phyloP scores from a whole-genome alignment of 2,888 invertebrate species.

The Copidosoma aretas region DNA sequence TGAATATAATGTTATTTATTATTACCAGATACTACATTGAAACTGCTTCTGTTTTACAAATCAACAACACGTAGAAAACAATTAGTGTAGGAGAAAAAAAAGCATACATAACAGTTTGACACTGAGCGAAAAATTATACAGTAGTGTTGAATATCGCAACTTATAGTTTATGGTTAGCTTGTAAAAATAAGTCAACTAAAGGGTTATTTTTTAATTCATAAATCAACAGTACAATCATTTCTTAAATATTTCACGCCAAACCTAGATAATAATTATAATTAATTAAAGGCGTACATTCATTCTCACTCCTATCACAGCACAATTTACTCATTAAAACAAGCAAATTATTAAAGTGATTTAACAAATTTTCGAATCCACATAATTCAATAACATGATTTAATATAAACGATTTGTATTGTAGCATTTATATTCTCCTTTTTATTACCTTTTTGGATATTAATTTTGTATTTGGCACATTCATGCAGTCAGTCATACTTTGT shows the following conservation, averaged over 20 bases:
- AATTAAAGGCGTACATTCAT: constrained; percentile 35
- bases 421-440: constrained; percentile 20
- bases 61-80: constrained; percentile 47
- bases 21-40: constrained; percentile 46
- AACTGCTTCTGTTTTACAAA: constrained; percentile 45
- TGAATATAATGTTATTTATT: constrained; percentile 47
- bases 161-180: constrained; percentile 41
- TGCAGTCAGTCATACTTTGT: background rate
- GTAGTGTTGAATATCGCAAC: constrained; percentile 32
- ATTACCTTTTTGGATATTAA: constrained; percentile 13
- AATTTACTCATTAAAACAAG: constrained; percentile 54
- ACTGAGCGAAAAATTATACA: constrained; percentile 43
- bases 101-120: constrained; percentile 45
- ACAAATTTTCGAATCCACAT: constrained; percentile 54
- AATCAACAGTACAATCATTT: constrained; percentile 39
- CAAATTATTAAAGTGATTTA: constrained; percentile 47
- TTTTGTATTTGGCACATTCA: constrained; percentile 26
- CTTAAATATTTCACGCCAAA: constrained; percentile 23
- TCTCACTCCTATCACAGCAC: constrained; percentile 58
- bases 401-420: constrained; percentile 54
- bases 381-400: constrained; percentile 53
- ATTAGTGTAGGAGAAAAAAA: constrained; percentile 44
- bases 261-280: background rate
- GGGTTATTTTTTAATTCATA: constrained; percentile 39
- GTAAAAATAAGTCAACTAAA: constrained; percentile 42